Conservation (phyloP, 2,113 vertebrate species). For the Nannobrachium achirus region DNA sequence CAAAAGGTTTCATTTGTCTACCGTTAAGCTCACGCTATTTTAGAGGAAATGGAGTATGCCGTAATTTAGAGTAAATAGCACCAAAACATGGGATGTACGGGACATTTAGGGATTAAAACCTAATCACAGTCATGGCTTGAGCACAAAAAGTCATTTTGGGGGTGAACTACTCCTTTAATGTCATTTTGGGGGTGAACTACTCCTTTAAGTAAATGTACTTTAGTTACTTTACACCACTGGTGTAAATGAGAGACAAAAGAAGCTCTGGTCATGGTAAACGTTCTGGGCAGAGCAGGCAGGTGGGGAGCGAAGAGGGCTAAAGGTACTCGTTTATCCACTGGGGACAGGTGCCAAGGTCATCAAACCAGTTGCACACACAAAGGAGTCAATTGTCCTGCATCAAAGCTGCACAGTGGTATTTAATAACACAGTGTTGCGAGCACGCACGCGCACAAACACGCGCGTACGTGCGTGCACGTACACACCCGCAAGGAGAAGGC, state of each 20-base stretch:
- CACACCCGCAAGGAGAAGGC: slow-evolving; percentile 15
- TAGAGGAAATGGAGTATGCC: slow-evolving; percentile 59
- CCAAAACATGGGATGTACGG: slow-evolving; percentile 26
- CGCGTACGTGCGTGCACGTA: slow-evolving; percentile 17
- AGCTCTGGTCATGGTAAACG: background rate
- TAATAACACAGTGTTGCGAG: slow-evolving; percentile 62
- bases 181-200: too few relatives aligned
- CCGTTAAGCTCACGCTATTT: slow-evolving; percentile 47
- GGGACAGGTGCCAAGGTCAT: slow-evolving; percentile 54
- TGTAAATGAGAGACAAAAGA: slow-evolving; percentile 2
- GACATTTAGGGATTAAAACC: slow-evolving; percentile 29
- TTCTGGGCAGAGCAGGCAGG: background rate
- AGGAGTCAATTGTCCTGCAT: slow-evolving; percentile 73
- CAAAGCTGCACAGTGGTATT: slow-evolving; percentile 73
- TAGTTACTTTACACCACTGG: too few relatives aligned
- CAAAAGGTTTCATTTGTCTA: slow-evolving; percentile 61
- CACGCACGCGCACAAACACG: slow-evolving; percentile 5
- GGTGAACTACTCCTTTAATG: too few relatives aligned
- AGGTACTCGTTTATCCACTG: slow-evolving; percentile 39
- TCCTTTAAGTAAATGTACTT: too few relatives aligned
- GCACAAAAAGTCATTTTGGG: too few relatives aligned
- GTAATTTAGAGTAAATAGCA: slow-evolving; percentile 52
- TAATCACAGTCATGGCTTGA: slow-evolving; percentile 20
- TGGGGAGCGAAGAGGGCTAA: slow-evolving; percentile 32
- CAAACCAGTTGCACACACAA: slow-evolving; percentile 70